Percentiles rank a stretch among this genome's conserved stretches.
phyloP scores from a whole-genome alignment of 2,797 vertebrate genomes.

The Ctenopoma multispine region DNA sequence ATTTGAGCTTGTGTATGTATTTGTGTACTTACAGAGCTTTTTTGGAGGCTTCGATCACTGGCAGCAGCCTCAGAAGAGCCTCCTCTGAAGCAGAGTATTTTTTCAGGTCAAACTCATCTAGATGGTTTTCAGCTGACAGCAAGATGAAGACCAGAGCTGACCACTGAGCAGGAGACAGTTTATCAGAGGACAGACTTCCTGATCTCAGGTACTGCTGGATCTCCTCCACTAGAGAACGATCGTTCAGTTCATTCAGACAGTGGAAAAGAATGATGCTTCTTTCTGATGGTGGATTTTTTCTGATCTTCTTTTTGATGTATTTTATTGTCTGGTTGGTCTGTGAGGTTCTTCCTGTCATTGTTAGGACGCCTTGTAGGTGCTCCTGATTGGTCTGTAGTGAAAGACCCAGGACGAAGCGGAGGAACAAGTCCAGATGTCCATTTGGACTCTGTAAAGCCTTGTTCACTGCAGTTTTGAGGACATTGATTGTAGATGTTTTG shows the following conservation, averaged over 20 bases:
- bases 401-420: no score
- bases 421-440: no score
- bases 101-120: no score
- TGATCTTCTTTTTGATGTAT: constrained; percentile 24
- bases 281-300: no score
- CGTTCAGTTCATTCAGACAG: no score
- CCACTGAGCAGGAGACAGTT: no score
- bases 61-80: not conserved
- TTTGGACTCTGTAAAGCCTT: no score
- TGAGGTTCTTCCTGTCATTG: not conserved
- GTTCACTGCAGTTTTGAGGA: no score
- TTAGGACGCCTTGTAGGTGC: not conserved
- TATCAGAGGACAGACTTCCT: not conserved
- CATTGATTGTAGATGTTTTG: no score
- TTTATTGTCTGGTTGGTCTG: not conserved
- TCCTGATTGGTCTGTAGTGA: not conserved
- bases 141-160: constrained; percentile 5
- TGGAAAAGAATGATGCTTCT: no score
- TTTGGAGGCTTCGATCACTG: not conserved
- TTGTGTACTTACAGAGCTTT: not conserved
- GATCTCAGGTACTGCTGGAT: not conserved
- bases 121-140: not conserved
- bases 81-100: no score
- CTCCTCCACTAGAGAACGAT: not conserved
- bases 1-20: no score